Base-by-base conservation (phyloP, 1,140 invertebrate species). In the Hylyphantes graminicola region DNA sequence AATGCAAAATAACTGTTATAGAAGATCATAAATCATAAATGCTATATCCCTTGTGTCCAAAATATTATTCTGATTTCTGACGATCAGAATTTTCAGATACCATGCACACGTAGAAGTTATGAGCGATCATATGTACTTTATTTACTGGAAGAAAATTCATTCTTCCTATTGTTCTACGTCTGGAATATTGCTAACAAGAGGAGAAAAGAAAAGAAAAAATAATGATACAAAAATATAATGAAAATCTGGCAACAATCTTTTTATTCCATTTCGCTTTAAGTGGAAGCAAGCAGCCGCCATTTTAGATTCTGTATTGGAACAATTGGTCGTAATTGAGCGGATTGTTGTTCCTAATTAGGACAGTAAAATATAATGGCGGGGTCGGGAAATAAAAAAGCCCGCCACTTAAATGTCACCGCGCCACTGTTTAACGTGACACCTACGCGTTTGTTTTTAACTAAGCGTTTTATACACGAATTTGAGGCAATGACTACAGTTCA, bases 231-330 rank as follows among this genome's bases (percentile, higher is more conserved):
- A 50, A 64, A 74, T 54, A 54, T 50, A 12, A 53, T 53, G 19
- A n/a, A 67, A 80, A 81, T 81, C 79, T 81, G 79, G 79, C 79
- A 81, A 81, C 79, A 61, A 51, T 68, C 55, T 59, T 67, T 64
- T 64, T 51, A 61, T 64, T 54, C 35, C 19, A 61, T 77, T 54
- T 57, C 48, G 79, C 51, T 35, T 57, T 59, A 70, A 80, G 57
- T 72, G 68, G 57, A 72, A 59, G 65, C 55, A 73, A n/a, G 9
- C 68, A 7, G 19, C 61, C 76, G 76, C 59, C 76, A 74, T 67
- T 54, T 21, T 15, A 67, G 35, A 19, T 54, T 55, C 61, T 21
- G 61, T 78, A 50, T 51, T n/a, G 35, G 35, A 35, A 59, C 77
- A 80, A 80, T 80, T 80, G 65, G 8, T 35, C 17, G n/a, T 81